phyloP scores from a whole-genome alignment of 2,888 invertebrate genomes.

The Scaptomyza cyrtandrae region DNA sequence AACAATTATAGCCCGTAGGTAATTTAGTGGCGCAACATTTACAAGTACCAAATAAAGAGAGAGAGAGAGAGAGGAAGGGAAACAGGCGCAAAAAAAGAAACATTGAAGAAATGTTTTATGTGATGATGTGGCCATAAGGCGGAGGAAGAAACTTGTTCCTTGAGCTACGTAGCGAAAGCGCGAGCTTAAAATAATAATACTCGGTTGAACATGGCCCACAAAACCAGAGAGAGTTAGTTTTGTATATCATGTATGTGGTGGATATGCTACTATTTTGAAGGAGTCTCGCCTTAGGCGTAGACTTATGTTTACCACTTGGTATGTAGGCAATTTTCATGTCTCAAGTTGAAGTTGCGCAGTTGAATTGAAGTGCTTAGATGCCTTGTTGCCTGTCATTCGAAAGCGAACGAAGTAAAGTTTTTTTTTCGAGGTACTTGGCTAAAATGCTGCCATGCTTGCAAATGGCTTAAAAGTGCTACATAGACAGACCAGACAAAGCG shows the following conservation, averaged over 20 bases:
- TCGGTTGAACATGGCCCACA: conserved; percentile 76
- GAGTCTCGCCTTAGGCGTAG: conserved; percentile 41
- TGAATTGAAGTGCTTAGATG: conserved; percentile 33
- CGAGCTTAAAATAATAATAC: conserved; percentile 71
- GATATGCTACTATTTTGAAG: conserved; percentile 4
- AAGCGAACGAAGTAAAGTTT: conserved; percentile 21
- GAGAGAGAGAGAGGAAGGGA: conserved; percentile 12
- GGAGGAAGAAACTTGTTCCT: conserved; percentile 26
- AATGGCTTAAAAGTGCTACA: conserved; percentile 47
- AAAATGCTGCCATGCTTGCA: conserved; percentile 33
- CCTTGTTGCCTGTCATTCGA: conserved; percentile 60
- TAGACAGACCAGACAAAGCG: conserved; percentile 3
- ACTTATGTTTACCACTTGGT: conserved; percentile 43
- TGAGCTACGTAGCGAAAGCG: conserved; percentile 37
- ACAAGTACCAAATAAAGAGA: conserved; percentile 43
- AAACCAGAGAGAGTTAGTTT: conserved; percentile 37
- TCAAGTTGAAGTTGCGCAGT: conserved; percentile 44
- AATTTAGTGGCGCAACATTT: conserved; percentile 77
- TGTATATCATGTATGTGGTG: neutral
- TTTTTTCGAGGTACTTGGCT: conserved; percentile 24
- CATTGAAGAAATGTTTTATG: conserved; percentile 60
- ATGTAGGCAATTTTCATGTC: conserved; percentile 65
- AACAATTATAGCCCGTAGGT: conserved; percentile 78
- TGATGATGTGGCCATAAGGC: conserved; percentile 51
- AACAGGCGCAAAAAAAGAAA: neutral